Conservation (phyloP, 2,113 vertebrate genomes). For the Chaenogobius annularis region DNA sequence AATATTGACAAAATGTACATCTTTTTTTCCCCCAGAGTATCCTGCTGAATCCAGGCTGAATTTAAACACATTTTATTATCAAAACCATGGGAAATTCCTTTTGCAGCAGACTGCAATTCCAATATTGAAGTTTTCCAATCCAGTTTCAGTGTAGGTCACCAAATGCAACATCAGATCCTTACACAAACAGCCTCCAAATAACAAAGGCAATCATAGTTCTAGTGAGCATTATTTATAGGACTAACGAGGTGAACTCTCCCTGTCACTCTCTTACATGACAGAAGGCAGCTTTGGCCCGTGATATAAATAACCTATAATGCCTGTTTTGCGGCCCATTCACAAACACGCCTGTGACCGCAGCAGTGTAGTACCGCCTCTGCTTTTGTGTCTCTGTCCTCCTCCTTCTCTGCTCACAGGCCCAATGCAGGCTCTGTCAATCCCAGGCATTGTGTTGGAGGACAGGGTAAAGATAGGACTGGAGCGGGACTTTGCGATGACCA, state of each 20-base stretch:
- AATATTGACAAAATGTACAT: too few relatives aligned
- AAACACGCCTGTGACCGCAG: constrained; percentile 7
- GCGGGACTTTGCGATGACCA: neutral
- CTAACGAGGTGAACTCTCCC: neutral
- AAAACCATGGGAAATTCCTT: too few relatives aligned
- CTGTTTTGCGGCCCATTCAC: constrained; percentile 28
- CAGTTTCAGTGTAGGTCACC: neutral
- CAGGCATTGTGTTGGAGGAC: constrained; percentile 13
- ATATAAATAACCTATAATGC: constrained; percentile 29
- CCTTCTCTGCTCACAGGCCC: neutral
- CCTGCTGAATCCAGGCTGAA: too few relatives aligned
- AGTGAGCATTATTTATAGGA: neutral
- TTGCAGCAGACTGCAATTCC: neutral
- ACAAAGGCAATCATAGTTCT: neutral
- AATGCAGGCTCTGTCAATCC: neutral
- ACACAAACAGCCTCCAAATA: neutral
- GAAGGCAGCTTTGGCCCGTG: neutral
- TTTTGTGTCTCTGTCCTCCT: constrained; percentile 12
- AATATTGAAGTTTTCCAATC: neutral
- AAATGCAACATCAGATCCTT: neutral
- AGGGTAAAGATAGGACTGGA: constrained; percentile 13
- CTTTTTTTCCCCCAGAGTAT: too few relatives aligned
- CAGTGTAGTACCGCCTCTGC: constrained; percentile 10
- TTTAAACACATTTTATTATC: too few relatives aligned
- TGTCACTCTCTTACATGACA: neutral